A percentile compares a stretch with the other conserved stretches of the same genome.
These are phyloP conservation scores for Notolepis coatsorum DNA, from an alignment of 2,797 vertebrate species.

Conservation along the genomic window DNA sequence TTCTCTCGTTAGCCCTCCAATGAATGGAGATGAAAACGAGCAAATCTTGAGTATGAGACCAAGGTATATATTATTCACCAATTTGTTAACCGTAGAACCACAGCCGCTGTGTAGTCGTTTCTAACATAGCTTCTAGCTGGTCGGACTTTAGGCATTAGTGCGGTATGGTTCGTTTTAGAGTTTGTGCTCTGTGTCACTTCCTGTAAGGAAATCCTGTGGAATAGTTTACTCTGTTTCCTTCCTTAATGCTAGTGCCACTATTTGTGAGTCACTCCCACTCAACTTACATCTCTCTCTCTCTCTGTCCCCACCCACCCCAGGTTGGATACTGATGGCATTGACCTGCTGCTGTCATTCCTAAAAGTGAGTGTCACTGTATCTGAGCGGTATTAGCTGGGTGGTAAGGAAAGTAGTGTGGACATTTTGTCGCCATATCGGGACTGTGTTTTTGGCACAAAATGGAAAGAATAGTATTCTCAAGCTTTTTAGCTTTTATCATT, in stretches of 20 bases:
- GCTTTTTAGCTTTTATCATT: neutral
- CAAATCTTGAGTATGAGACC: slow-evolving; percentile 48
- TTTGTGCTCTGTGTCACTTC: slow-evolving; percentile 67
- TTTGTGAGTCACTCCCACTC: slow-evolving; percentile 51
- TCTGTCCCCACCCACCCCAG: slow-evolving; percentile 60
- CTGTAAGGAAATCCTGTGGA: slow-evolving; percentile 84
- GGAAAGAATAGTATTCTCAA: slow-evolving; percentile 21
- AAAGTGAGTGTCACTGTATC: slow-evolving; percentile 83
- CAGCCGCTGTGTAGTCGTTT: neutral
- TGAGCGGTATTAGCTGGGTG: slow-evolving; percentile 15
- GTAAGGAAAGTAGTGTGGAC: slow-evolving; percentile 39
- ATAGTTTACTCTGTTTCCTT: slow-evolving; percentile 78
- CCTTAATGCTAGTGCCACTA: slow-evolving; percentile 55
- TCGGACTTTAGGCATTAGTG: slow-evolving; percentile 30
- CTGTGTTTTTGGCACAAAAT: slow-evolving; percentile 19
- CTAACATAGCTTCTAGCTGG: slow-evolving; percentile 22
- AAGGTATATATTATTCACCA: no score
- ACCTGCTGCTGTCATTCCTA: slow-evolving; percentile 93
- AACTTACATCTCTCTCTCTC: neutral
- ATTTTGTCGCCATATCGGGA: slow-evolving; percentile 41
- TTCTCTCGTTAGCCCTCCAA: slow-evolving; percentile 58
- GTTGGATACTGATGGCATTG: slow-evolving; percentile 95
- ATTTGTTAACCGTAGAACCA: no score
- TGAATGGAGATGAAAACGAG: slow-evolving; percentile 54
- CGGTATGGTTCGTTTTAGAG: slow-evolving; percentile 55